phyloP scores from a whole-genome alignment of 2,113 vertebrate genomes.

The Chionomys nivalis region DNA sequence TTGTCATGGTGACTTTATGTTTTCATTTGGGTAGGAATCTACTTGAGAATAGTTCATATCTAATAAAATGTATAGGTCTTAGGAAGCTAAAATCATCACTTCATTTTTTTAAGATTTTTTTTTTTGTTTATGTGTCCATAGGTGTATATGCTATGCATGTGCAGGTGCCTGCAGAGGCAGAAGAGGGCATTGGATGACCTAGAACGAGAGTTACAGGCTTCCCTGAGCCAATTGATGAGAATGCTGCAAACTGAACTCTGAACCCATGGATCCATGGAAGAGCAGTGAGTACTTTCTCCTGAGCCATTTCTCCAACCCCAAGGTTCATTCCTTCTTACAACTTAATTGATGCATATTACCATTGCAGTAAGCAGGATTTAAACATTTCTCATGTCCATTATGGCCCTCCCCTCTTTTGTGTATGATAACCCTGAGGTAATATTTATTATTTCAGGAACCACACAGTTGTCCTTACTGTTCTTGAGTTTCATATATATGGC shows the following conservation, averaged over 20 bases:
- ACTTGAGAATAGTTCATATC: background rate
- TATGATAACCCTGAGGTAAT: background rate
- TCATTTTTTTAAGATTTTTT: background rate
- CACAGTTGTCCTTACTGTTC: background rate
- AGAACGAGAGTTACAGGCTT: too few species aligned
- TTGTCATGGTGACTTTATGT: background rate
- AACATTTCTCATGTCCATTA: background rate
- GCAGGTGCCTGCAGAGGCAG: background rate
- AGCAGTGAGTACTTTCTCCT: background rate
- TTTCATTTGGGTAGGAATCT: background rate
- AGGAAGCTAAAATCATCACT: background rate
- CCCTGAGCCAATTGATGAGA: background rate
- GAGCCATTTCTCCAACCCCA: background rate
- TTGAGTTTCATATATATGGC: background rate
- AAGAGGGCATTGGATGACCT: background rate
- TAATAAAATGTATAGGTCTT: background rate
- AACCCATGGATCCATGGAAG: too few species aligned
- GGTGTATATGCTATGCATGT: background rate
- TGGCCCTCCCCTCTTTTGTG: background rate
- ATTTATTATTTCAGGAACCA: background rate
- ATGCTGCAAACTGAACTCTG: background rate
- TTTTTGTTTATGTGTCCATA: background rate
- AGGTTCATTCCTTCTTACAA: background rate
- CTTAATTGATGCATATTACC: background rate
- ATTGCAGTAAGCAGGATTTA: background rate